Percentiles rank a stretch among this genome's conserved stretches.
Evolutionary conservation across 2,797 vertebrate species (phyloP).

Genomic region (Crax fasciolata): DNA sequence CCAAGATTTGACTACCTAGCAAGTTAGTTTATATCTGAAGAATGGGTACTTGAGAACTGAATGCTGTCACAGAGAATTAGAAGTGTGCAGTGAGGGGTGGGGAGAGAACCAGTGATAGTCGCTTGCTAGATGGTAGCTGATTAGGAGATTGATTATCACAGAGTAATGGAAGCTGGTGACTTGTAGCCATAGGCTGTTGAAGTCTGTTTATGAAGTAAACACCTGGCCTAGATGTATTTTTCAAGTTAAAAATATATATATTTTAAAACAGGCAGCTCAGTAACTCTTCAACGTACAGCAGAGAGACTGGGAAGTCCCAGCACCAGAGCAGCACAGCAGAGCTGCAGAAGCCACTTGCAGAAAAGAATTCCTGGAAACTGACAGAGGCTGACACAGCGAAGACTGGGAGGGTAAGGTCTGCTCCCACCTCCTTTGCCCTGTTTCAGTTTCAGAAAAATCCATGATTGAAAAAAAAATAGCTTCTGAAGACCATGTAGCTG

Average conservation of each 20-base stretch:
- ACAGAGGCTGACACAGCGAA: constrained; percentile 92
- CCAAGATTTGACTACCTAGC: not conserved
- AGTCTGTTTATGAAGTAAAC: not conserved
- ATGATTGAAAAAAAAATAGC: not conserved
- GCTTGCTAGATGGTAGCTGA: not conserved
- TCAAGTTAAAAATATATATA: not conserved
- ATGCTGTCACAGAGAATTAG: not conserved
- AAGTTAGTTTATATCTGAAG: not conserved
- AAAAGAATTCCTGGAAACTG: constrained; percentile 88
- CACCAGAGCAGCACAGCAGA: constrained; percentile 66
- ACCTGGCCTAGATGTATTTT: not conserved
- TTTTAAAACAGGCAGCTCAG: constrained; percentile 81
- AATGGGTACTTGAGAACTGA: not conserved
- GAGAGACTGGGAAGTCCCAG: constrained; percentile 53
- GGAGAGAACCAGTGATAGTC: not conserved
- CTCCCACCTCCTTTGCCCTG: not conserved
- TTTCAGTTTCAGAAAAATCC: not conserved
- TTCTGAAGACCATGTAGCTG: not conserved
- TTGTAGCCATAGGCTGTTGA: not conserved
- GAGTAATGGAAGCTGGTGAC: not conserved
- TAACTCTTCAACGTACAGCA: constrained; percentile 77
- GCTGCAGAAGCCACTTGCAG: constrained; percentile 64
- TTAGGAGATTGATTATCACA: not conserved
- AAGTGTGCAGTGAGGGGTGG: not conserved
- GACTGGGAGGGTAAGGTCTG: constrained; percentile 88